Percentiles rank a stretch among this genome's conserved stretches.
phyloP scores from a whole-genome alignment of 2,113 vertebrate genomes.

The crab-eating macaque (Macaca fascicularis) region DNA sequence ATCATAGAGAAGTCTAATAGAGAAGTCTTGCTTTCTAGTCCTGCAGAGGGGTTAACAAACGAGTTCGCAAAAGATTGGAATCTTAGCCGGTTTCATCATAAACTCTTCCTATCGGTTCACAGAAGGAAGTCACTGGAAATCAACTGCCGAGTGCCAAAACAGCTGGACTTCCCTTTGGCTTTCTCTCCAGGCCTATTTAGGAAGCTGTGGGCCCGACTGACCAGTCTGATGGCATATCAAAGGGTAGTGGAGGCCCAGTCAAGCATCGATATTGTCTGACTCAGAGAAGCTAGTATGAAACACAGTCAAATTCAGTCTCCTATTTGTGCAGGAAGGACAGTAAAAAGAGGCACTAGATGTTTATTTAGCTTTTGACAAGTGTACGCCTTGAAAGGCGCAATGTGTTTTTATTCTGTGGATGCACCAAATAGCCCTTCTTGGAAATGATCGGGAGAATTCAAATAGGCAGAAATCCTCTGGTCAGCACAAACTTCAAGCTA shows the following conservation, averaged over 20 bases:
- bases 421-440: conserved; percentile 50
- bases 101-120: neutral
- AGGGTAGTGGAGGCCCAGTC: neutral
- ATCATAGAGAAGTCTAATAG: neutral
- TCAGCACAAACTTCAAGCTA: conserved; percentile 57
- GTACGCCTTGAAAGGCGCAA: neutral
- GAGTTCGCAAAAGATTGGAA: neutral
- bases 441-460: conserved; percentile 23
- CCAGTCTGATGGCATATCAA: neutral
- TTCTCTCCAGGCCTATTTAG: neutral
- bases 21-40: neutral
- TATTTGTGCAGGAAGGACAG: neutral
- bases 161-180: neutral
- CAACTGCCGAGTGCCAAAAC: neutral
- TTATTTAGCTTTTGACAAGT: conserved; percentile 48
- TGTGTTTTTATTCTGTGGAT: conserved; percentile 60
- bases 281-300: neutral
- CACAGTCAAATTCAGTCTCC: neutral
- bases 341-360: neutral
- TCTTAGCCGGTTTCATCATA: neutral
- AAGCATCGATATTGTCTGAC: neutral
- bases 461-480: conserved; percentile 60
- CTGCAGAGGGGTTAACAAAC: neutral
- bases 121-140: neutral
- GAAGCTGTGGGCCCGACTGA: neutral